Evolutionary conservation across 2,888 invertebrate species (phyloP).

Genomic region (Lasioglossum villosulum): DNA sequence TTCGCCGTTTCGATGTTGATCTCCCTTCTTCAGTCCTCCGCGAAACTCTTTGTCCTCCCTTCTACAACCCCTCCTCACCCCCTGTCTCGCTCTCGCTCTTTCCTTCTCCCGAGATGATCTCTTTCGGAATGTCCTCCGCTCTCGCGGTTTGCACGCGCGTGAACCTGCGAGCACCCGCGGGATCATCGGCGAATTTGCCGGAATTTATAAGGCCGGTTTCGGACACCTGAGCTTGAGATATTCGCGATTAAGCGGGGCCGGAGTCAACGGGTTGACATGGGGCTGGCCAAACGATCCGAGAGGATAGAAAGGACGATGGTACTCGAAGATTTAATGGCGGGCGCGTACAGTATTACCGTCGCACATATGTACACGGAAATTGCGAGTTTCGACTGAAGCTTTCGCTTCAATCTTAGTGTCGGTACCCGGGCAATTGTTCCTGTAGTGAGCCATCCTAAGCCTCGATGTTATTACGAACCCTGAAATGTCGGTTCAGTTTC

Average conservation of each 20-base stretch:
- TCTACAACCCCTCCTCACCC: neutral
- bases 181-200: slow-evolving; percentile 1
- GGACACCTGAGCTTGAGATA: slow-evolving; percentile 55
- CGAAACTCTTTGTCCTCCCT: neutral
- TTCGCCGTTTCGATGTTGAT: slow-evolving; percentile 3
- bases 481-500: too few species aligned
- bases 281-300: neutral
- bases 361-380: neutral
- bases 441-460: too few species aligned
- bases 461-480: too few species aligned
- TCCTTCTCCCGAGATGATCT: neutral
- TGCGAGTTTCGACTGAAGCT: neutral
- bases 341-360: neutral
- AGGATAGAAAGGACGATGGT: neutral
- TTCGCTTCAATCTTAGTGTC: neutral
- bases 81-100: neutral
- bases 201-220: slow-evolving; percentile 53
- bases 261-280: neutral
- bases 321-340: neutral
- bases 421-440: too few species aligned
- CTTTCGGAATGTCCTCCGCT: slow-evolving; percentile 12
- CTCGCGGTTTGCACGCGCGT: slow-evolving; percentile 6
- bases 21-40: neutral
- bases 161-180: neutral
- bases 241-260: slow-evolving; percentile 40